Conservation (phyloP, 2,113 vertebrate genomes). For the Macaca nemestrina region DNA sequence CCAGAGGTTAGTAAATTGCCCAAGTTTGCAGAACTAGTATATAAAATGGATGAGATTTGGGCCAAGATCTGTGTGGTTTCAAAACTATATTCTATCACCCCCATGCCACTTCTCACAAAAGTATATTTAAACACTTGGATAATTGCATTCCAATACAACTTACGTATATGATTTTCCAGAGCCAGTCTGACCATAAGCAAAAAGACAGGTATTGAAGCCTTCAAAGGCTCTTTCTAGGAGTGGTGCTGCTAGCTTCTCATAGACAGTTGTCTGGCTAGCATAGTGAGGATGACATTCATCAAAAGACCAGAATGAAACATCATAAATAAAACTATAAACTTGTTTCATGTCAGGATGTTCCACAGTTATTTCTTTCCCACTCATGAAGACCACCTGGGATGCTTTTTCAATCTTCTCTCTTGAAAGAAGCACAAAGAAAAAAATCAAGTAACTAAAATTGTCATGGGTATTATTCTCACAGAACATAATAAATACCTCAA, state of each 20-base stretch:
- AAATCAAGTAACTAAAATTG: background rate
- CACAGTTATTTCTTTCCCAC: constrained; percentile 88
- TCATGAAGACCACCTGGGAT: constrained; percentile 88
- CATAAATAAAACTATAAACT: constrained; percentile 89
- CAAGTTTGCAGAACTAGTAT: background rate
- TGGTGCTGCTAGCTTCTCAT: constrained; percentile 89
- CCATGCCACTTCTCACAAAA: background rate
- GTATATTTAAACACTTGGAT: background rate
- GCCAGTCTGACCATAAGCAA: constrained; percentile 98
- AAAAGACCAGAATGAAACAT: constrained; percentile 94
- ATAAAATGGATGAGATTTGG: background rate
- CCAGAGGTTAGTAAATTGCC: background rate
- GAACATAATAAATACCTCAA: background rate
- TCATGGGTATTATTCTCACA: background rate
- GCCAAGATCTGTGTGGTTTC: background rate
- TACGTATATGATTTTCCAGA: constrained; percentile 99
- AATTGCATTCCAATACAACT: constrained; percentile 66
- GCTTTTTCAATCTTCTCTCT: constrained; percentile 91
- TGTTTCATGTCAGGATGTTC: constrained; percentile 90
- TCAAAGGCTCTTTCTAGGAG: constrained; percentile 93
- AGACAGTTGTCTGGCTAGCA: constrained; percentile 90
- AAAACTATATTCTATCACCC: background rate
- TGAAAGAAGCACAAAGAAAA: background rate
- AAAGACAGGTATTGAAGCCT: constrained; percentile 96
- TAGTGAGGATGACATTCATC: constrained; percentile 86